Percentiles rank a stretch among this genome's conserved stretches.
These are phyloP conservation scores for Anser cygnoides DNA, from an alignment of 2,113 vertebrate genomes.

Conservation along the genomic window DNA sequence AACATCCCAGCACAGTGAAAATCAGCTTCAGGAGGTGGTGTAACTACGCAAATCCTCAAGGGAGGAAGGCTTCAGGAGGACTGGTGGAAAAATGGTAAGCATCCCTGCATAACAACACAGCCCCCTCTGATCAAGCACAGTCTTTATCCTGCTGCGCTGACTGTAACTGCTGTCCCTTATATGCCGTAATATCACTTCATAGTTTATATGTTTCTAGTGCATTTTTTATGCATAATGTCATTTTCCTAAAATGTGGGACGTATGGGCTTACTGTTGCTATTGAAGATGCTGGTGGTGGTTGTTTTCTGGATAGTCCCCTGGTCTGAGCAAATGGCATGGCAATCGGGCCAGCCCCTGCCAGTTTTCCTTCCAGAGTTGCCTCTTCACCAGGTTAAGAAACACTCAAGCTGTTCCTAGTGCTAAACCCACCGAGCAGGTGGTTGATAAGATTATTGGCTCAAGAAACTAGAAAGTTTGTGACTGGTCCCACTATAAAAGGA, in stretches of 20 bases:
- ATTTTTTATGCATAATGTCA: neutral
- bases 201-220: neutral
- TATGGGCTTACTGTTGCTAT: neutral
- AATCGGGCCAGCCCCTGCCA: neutral
- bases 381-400: neutral
- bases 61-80: neutral
- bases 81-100: neutral
- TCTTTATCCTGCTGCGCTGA: neutral
- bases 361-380: neutral
- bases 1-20: neutral
- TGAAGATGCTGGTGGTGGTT: neutral
- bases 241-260: neutral
- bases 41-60: neutral
- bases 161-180: neutral
- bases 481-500: constrained; percentile 30
- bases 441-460: constrained; percentile 50
- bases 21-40: neutral
- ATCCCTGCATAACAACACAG: neutral
- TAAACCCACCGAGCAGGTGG: constrained; percentile 23
- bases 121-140: neutral
- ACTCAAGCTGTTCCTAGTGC: neutral
- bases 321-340: neutral
- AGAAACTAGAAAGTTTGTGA: constrained; percentile 39
- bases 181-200: accelerated
- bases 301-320: neutral